Evolutionary conservation across 2,113 vertebrate genomes (phyloP).

Genomic region (Polypterus senegalus): DNA sequence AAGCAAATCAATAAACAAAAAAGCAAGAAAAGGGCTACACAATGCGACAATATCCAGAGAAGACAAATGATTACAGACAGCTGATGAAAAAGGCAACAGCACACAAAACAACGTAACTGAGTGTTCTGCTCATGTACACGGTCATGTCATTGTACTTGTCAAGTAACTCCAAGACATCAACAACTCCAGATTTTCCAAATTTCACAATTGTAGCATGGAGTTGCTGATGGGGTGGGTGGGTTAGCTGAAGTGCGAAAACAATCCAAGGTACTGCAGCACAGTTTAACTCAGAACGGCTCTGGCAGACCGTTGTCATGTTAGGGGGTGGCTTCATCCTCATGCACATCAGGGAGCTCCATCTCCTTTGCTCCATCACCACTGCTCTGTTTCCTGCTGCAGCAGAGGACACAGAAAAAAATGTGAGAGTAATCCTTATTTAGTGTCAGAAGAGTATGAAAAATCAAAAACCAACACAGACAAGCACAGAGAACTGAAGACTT

Average conservation of each 20-base stretch:
- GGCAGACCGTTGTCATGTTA: conserved; percentile 22
- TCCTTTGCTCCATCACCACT: conserved; percentile 49
- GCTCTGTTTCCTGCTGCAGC: conserved; percentile 44
- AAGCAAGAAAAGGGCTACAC: too few relatives aligned
- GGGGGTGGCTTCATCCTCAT: conserved; percentile 48
- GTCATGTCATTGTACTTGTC: too few relatives aligned
- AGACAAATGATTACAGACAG: too few relatives aligned
- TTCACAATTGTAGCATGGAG: background rate
- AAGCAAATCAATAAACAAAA: too few relatives aligned
- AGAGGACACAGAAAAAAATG: background rate
- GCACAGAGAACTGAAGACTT: background rate
- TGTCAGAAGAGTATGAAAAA: background rate
- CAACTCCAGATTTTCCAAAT: too few relatives aligned
- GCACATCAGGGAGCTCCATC: conserved; percentile 54
- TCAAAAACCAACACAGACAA: background rate
- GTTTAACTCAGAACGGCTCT: background rate
- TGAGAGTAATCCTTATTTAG: background rate
- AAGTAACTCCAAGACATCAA: too few relatives aligned
- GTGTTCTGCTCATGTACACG: too few relatives aligned
- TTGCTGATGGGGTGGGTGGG: background rate
- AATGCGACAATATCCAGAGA: too few relatives aligned
- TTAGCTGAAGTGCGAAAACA: background rate
- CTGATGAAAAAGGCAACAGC: too few relatives aligned
- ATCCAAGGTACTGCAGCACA: conserved; percentile 2
- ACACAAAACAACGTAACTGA: too few relatives aligned